Evolutionary conservation across 2,797 vertebrate species (phyloP).

Genomic region (Danio albolineatus): DNA sequence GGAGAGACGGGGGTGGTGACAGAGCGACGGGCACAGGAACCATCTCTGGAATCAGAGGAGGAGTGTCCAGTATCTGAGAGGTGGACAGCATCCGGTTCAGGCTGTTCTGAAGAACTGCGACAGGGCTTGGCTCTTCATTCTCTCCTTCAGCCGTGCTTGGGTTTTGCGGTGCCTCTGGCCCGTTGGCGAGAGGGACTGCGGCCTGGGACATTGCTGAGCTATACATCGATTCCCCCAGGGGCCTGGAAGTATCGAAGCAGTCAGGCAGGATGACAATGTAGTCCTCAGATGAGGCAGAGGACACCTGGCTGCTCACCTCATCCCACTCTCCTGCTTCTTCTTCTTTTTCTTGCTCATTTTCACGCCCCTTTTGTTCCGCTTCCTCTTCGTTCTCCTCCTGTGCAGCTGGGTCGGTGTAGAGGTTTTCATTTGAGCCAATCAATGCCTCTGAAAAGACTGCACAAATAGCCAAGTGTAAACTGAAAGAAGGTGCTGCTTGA

Average conservation of each 20-base stretch:
- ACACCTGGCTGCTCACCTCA: conserved; percentile 92
- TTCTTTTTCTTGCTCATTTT: conserved; percentile 59
- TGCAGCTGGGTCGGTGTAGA: conserved; percentile 54
- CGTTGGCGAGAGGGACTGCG: conserved; percentile 65
- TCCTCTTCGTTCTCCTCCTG: conserved; percentile 60
- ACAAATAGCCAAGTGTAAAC: background rate
- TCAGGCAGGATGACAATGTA: conserved; percentile 95
- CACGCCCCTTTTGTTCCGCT: conserved; percentile 52
- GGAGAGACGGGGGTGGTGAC: conserved; percentile 69
- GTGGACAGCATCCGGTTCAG: conserved; percentile 79
- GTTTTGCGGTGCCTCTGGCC: conserved; percentile 55
- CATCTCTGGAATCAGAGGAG: conserved; percentile 79
- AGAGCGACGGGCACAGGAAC: conserved; percentile 65
- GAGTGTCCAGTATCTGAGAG: conserved; percentile 82
- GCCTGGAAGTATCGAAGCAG: conserved; percentile 96
- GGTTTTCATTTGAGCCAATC: conserved; percentile 67
- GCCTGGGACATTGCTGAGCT: conserved; percentile 91
- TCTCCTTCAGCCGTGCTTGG: conserved; percentile 41
- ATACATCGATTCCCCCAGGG: conserved; percentile 93
- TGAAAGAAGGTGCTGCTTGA: background rate
- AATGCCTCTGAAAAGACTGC: conserved; percentile 51
- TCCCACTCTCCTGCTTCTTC: conserved; percentile 82
- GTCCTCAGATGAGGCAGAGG: conserved; percentile 91
- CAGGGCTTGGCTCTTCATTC: conserved; percentile 41
- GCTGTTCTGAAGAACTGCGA: conserved; percentile 67